Percentiles rank a stretch among this genome's conserved stretches.
Conservation (phyloP, 2,113 vertebrate genomes). For the Sylvietta virens region DNA sequence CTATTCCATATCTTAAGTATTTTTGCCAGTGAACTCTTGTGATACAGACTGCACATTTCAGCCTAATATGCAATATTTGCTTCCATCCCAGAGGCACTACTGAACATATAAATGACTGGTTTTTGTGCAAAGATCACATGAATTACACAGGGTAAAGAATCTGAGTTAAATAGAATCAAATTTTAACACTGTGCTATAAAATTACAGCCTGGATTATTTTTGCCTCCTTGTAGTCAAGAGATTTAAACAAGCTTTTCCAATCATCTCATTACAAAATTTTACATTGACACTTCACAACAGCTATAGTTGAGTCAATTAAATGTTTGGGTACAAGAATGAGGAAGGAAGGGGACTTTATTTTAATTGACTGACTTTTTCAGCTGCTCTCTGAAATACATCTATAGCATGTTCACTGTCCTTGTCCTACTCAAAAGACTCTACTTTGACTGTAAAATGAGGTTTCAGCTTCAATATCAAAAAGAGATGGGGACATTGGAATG, state of each 20-base stretch:
- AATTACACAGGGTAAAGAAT: not conserved
- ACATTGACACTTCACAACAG: not conserved
- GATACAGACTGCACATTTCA: not conserved
- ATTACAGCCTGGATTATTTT: not conserved
- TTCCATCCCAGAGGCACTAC: not conserved
- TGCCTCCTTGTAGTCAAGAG: not conserved
- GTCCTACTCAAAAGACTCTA: not conserved
- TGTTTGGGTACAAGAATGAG: not conserved
- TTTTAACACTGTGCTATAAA: not conserved
- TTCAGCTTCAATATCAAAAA: not conserved
- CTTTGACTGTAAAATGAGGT: not conserved
- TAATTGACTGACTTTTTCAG: not conserved
- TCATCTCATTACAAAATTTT: not conserved
- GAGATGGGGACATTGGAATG: not conserved
- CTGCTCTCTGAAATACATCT: not conserved
- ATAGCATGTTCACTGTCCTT: not conserved
- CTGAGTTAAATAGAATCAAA: not conserved
- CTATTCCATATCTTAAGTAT: not conserved
- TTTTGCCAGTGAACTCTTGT: not conserved
- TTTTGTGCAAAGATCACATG: not conserved
- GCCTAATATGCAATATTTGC: not conserved
- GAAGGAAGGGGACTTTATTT: not conserved
- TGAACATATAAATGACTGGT: not conserved
- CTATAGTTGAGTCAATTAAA: not conserved
- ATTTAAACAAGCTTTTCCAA: not conserved